Evolutionary conservation across 2,113 vertebrate species (phyloP), one percentile per base, ranked within the genome.

Genomic region (Raja brachyura): DNA sequence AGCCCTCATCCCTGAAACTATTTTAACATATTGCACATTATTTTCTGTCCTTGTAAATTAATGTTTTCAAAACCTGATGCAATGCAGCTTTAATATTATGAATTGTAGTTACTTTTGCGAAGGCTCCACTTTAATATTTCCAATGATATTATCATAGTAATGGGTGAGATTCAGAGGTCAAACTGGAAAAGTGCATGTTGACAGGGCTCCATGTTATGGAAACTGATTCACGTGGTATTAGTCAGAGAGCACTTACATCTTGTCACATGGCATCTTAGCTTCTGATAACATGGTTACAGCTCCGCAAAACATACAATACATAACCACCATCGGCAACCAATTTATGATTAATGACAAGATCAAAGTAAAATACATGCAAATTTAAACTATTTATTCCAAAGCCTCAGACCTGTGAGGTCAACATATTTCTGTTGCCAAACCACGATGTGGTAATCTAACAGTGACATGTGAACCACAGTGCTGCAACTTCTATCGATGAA

Each of bases 341-440:
- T 90, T 70, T 70, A 90, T 90, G 88, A 90, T 70, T 90, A 90
- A 90, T 70, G 63, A 70, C 20, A 39, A 70, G 31, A 33, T 39
- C 61, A 68, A 66, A 68, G 86, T 68, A 68, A 66, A 66, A 68
- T 33, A 90, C n/a, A 90, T 90, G 59, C 18, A 90, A 90, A 33
- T 90, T 90, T 90, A 90, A 68, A n/a, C 86, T n/a, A 33, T 66
- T 90, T 66, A 90, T 68, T 68, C 18, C 31, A 18, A 68, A 33
- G 61, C 16, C 31, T 90, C 86, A 68, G 61, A 68, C 61, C n/a
- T 31, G 59, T 66, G 31, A 66, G 13, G 61, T 39, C 86, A 90
- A 61, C 61, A 90, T 90, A 90, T 90, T 90, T 6, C 88, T 70
- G 63, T 90, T 90, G 66, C 88, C 18, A 90, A 90, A 90, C 88